Conservation (phyloP, 2,797 vertebrate genomes). For the Crypturellus tataupa region DNA sequence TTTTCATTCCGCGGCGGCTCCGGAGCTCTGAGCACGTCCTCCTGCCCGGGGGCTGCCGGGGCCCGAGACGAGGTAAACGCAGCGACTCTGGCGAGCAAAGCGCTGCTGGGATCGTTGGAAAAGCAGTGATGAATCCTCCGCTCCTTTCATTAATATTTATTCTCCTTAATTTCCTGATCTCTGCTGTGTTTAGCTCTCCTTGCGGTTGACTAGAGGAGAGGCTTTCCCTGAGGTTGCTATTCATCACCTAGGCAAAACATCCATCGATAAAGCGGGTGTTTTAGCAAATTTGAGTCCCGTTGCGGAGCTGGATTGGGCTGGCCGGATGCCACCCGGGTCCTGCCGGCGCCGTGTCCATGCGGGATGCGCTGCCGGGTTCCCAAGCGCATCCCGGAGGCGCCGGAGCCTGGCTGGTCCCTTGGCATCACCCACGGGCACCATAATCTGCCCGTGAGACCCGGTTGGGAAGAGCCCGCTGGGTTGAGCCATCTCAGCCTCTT, state of each 20-base stretch:
- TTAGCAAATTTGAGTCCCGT: not conserved
- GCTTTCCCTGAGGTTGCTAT: constrained; percentile 26
- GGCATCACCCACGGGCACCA: too few relatives aligned
- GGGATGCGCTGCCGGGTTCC: not conserved
- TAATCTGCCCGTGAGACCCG: too few relatives aligned
- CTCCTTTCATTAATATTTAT: constrained; percentile 47
- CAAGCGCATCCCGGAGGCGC: not conserved
- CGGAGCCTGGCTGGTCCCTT: not conserved
- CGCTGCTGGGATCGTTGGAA: not conserved
- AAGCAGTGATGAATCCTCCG: not conserved
- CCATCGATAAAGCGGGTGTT: not conserved
- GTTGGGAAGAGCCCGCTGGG: too few relatives aligned
- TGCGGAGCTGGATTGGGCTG: not conserved
- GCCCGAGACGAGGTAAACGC: fast-evolving
- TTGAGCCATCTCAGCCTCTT: not conserved
- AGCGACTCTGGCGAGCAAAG: not conserved
- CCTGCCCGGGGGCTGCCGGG: not conserved
- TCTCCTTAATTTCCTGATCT: constrained; percentile 34
- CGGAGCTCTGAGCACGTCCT: not conserved
- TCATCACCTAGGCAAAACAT: not conserved
- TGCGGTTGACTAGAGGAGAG: not conserved
- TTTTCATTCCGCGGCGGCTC: not conserved
- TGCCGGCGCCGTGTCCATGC: fast-evolving
- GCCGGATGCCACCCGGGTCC: not conserved
- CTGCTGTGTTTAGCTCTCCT: constrained; percentile 23